A percentile compares a stretch with the other conserved stretches of the same genome.
Evolutionary conservation across 2,113 vertebrate species (phyloP).

Genomic region (Pongo abelii): DNA sequence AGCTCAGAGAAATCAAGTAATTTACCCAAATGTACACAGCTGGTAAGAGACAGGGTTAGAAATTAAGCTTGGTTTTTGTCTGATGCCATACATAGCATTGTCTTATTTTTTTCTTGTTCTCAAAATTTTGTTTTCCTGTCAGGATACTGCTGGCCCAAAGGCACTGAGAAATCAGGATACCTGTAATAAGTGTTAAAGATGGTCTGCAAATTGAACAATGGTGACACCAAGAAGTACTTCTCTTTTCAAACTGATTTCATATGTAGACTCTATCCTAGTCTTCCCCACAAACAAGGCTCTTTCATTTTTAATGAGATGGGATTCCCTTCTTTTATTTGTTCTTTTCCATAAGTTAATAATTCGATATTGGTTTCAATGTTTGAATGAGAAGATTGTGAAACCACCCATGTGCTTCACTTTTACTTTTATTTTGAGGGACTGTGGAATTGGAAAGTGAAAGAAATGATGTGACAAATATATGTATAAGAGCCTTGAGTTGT

Average conservation of each 20-base stretch:
- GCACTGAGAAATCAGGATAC: background rate
- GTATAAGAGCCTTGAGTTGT: constrained; percentile 25
- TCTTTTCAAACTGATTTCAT: background rate
- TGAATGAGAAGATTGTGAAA: constrained; percentile 44
- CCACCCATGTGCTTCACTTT: constrained; percentile 64
- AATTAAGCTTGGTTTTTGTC: background rate
- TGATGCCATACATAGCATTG: background rate
- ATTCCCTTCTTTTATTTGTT: constrained; percentile 77
- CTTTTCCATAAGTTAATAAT: constrained; percentile 74
- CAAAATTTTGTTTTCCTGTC: background rate
- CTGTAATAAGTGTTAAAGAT: background rate
- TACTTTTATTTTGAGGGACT: constrained; percentile 52
- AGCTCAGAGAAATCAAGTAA: background rate
- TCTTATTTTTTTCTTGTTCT: background rate
- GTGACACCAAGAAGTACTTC: background rate
- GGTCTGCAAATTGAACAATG: background rate
- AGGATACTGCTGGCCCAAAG: background rate
- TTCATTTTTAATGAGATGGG: constrained; percentile 71
- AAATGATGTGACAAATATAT: constrained; percentile 8
- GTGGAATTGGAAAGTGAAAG: constrained; percentile 59
- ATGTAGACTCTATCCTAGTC: background rate
- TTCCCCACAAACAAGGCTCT: background rate
- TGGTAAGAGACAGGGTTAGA: background rate
- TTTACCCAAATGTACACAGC: background rate
- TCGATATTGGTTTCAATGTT: constrained; percentile 69